phyloP scores from a whole-genome alignment of 2,888 invertebrate genomes.

The Nycteola revayana region DNA sequence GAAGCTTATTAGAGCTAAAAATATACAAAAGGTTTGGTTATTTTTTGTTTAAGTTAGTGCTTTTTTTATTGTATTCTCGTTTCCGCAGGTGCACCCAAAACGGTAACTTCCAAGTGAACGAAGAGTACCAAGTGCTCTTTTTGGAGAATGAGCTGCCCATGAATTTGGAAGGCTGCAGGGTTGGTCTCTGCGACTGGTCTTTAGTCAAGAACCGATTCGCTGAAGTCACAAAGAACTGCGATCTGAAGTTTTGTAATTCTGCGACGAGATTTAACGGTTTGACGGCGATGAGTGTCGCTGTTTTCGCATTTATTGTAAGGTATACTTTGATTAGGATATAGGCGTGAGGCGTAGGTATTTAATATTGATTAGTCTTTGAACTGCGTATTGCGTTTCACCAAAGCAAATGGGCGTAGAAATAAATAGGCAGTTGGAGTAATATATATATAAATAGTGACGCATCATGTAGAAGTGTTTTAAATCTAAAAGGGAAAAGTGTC shows the following conservation, averaged over 20 bases:
- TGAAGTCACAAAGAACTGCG: slow-evolving; percentile 78
- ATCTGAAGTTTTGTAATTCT: slow-evolving; percentile 78
- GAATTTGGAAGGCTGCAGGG: slow-evolving; percentile 85
- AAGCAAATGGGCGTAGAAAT: too few species aligned
- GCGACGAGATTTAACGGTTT: slow-evolving; percentile 35
- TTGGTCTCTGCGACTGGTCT: slow-evolving; percentile 90
- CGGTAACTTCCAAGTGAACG: slow-evolving; percentile 66
- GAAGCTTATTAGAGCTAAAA: too few species aligned
- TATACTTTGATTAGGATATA: slow-evolving; percentile 23
- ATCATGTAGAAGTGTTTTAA: too few species aligned
- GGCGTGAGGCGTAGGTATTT: too few species aligned
- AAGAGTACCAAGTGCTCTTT: slow-evolving; percentile 81
- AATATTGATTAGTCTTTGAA: too few species aligned
- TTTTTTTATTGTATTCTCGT: too few species aligned
- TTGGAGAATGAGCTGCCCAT: slow-evolving; percentile 88
- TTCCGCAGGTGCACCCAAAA: slow-evolving; percentile 82
- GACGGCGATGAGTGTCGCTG: slow-evolving; percentile 30
- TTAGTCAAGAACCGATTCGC: slow-evolving; percentile 83
- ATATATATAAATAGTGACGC: too few species aligned
- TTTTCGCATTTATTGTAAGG: slow-evolving; percentile 27
- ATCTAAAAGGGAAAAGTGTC: too few species aligned
- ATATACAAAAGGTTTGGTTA: too few species aligned
- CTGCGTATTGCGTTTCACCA: too few species aligned
- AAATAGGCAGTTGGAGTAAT: too few species aligned
- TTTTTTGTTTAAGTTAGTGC: too few species aligned